Conservation (phyloP, 2,113 vertebrate species). For the Columbina picui region DNA sequence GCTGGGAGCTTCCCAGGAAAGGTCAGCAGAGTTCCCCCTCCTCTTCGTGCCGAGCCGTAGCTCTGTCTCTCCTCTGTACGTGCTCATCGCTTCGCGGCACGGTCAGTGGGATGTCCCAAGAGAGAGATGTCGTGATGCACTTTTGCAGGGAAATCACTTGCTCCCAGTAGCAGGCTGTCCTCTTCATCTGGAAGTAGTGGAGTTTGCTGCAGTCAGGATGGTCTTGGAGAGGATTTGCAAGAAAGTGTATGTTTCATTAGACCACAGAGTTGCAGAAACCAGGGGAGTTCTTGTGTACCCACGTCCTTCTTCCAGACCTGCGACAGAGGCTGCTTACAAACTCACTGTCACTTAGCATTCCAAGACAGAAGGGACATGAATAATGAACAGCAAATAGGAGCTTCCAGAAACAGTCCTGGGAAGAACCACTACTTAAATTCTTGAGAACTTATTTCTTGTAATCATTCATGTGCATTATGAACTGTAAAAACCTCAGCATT, state of each 20-base stretch:
- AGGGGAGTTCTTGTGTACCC: background rate
- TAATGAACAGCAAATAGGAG: background rate
- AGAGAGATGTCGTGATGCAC: fast-evolving
- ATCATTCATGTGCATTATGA: background rate
- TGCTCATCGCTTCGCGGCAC: fast-evolving
- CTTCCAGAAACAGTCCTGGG: background rate
- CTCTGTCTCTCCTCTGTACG: fast-evolving
- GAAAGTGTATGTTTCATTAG: background rate
- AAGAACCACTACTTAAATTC: background rate
- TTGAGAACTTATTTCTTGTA: background rate
- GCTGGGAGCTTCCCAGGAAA: background rate
- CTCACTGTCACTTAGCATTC: background rate
- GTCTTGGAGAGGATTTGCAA: background rate
- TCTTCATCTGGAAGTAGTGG: background rate
- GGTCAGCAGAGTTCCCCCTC: background rate
- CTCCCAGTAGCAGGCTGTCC: background rate
- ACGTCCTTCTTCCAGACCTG: background rate
- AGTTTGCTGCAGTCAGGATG: background rate
- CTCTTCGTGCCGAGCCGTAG: background rate
- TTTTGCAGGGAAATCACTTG: background rate
- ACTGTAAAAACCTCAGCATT: background rate
- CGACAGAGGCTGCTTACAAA: background rate
- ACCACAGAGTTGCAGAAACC: background rate
- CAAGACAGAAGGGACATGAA: background rate
- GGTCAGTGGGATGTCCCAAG: fast-evolving